phyloP scores from a whole-genome alignment of 2,113 vertebrate species.

The Micromys minutus region DNA sequence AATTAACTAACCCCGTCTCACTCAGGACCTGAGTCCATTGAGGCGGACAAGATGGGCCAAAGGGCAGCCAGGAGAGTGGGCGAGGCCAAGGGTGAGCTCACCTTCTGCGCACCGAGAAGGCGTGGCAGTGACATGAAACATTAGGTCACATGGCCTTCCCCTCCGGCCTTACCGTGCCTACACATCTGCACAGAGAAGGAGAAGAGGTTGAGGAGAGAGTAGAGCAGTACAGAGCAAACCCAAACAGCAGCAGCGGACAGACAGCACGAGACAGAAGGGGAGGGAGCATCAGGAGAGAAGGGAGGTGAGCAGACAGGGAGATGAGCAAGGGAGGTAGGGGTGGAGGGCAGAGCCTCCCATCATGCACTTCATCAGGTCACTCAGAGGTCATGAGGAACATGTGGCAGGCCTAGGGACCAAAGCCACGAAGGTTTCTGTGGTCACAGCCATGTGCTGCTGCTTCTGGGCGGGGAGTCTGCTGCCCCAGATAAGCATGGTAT shows the following conservation, averaged over 20 bases:
- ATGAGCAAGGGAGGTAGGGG: background rate
- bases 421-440: constrained; percentile 47
- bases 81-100: constrained; percentile 89
- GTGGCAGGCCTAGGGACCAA: constrained; percentile 78
- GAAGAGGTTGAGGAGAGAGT: constrained; percentile 90
- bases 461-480: background rate
- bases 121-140: constrained; percentile 99
- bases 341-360: constrained; percentile 79
- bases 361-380: constrained; percentile 89
- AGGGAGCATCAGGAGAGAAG: background rate
- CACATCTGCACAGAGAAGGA: constrained; percentile 97
- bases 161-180: constrained; percentile 99
- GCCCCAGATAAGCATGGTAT: background rate
- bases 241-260: constrained; percentile 81
- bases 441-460: background rate
- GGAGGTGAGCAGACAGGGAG: background rate
- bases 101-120: constrained; percentile 99
- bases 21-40: background rate
- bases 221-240: constrained; percentile 85
- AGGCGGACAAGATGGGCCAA: constrained; percentile 62
- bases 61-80: constrained; percentile 74
- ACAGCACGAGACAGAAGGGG: background rate
- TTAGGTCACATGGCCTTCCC: constrained; percentile 99
- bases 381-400: constrained; percentile 81
- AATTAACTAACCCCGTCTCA: background rate